Evolutionary conservation across 2,797 vertebrate species (phyloP), one percentile per base, ranked within the genome.

Genomic region (Bradypus variegatus): DNA sequence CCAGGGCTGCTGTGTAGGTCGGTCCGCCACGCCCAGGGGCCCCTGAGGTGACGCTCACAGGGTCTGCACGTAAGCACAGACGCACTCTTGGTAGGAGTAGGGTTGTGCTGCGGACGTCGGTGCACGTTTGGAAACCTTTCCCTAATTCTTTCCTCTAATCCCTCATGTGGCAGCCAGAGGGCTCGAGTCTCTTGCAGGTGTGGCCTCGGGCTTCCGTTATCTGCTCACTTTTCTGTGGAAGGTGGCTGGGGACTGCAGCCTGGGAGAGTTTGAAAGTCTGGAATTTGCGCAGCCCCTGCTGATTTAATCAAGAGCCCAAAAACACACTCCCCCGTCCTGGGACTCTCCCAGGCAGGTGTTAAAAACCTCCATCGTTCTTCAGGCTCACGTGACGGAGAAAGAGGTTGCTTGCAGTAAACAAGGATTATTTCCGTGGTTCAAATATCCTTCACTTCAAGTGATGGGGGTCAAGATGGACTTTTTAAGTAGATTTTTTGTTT

Each of bases 51-150:
- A 4, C 45, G 27, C 5, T 31, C 2, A 3, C 2, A 21, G 25
- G 13, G 8, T 67, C 36, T 48, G 10, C 27, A 1, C 6, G 0
- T 2, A 8, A 73, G 25, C 14, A 12, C 8, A 14, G 13, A 2
- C 1, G 31, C n/a, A 6, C 1, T 53, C n/a, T 41, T 36, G 23
- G 45, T 8, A 73, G 53, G 23, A 25, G 10, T 29, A 33, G 8
- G 16, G 33, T n/a, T 45, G 58, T 69, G 84, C 94, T 91, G 85
- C 90, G 78, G 21, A 95, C 93, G 88, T 87, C 0, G 27, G 18
- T 64, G 73, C 33, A 41, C 90, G 78, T 33, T 92, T 90, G 96
- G 95, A 93, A 72, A 92, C 95, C 86, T 78, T 95, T 93, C 95
- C 95, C 95, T 93, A 91, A 33, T 23, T 93, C 94, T 96, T 92